Percentiles rank a stretch among this genome's conserved stretches.
Evolutionary conservation across 2,797 vertebrate species (phyloP).

Genomic region (Pseudochirops cupreus): DNA sequence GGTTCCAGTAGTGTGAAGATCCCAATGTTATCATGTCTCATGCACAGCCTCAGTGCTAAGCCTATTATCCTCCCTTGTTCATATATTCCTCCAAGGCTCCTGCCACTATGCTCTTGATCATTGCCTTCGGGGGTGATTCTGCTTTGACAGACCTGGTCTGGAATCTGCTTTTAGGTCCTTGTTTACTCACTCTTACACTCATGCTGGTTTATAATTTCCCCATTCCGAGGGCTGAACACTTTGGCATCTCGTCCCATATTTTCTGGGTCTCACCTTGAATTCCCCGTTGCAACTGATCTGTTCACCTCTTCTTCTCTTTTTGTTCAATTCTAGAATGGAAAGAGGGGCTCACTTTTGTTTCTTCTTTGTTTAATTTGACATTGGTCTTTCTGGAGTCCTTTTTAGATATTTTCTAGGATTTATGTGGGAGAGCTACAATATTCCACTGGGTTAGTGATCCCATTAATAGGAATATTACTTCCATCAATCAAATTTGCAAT

Average conservation of each 20-base stretch:
- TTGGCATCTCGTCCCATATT: not conserved
- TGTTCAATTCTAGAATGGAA: not conserved
- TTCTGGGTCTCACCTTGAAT: not conserved
- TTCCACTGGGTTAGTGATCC: not conserved
- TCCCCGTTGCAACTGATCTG: not conserved
- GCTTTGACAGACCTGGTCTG: not conserved
- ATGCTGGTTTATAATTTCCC: not conserved
- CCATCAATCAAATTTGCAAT: not conserved
- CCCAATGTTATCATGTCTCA: not conserved
- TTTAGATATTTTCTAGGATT: not conserved
- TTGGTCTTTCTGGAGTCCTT: not conserved
- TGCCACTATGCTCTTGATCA: not conserved
- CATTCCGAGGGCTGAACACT: not conserved
- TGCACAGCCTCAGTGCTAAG: rapidly evolving
- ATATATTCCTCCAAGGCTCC: not conserved
- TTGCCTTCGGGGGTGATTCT: not conserved
- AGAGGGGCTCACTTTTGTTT: not conserved
- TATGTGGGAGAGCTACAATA: not conserved
- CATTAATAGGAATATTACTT: not conserved
- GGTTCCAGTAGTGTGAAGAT: not conserved
- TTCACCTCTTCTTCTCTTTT: not conserved
- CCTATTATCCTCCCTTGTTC: not conserved
- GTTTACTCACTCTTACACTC: not conserved
- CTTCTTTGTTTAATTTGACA: not conserved
- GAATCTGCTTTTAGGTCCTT: not conserved